A percentile compares a stretch with the other conserved stretches of the same genome.
Evolutionary conservation across 2,888 invertebrate genomes (phyloP).

Genomic region (Andrena bicolor): DNA sequence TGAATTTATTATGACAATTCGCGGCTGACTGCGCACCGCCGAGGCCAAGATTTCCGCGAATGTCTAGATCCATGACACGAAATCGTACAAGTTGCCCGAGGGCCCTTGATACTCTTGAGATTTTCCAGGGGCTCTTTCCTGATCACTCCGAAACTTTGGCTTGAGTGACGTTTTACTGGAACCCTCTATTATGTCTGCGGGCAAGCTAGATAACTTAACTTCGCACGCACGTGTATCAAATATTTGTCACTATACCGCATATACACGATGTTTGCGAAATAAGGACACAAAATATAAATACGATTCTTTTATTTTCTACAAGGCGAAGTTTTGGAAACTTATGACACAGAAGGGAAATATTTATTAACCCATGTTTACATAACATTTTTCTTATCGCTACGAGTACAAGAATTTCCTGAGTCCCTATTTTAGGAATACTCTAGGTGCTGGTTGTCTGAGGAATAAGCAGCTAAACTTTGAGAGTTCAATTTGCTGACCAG

Average conservation of each 20-base stretch:
- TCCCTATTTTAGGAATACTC: no score
- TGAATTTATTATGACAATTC: conserved; percentile 75
- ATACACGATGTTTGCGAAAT: background rate
- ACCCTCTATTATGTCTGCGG: conserved; percentile 28
- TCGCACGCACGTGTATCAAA: background rate
- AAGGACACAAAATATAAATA: no score
- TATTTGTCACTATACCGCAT: background rate
- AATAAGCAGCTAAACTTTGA: no score
- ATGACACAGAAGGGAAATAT: no score
- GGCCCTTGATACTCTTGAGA: conserved; percentile 72
- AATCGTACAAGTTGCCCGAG: conserved; percentile 76
- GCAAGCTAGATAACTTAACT: background rate
- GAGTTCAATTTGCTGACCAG: background rate
- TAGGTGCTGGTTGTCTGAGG: no score
- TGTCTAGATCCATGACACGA: conserved; percentile 63
- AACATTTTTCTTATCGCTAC: no score
- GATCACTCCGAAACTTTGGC: conserved; percentile 61
- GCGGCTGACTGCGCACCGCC: conserved; percentile 54
- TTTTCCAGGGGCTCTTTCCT: conserved; percentile 69
- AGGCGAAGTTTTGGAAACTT: no score
- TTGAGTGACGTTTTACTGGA: conserved; percentile 57
- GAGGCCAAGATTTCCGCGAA: conserved; percentile 64
- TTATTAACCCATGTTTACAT: no score
- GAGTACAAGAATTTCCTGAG: no score
- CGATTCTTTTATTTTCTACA: no score